Evolutionary conservation across 1,140 invertebrate species (phyloP).

Genomic region (Bombus haemorrhoidalis): DNA sequence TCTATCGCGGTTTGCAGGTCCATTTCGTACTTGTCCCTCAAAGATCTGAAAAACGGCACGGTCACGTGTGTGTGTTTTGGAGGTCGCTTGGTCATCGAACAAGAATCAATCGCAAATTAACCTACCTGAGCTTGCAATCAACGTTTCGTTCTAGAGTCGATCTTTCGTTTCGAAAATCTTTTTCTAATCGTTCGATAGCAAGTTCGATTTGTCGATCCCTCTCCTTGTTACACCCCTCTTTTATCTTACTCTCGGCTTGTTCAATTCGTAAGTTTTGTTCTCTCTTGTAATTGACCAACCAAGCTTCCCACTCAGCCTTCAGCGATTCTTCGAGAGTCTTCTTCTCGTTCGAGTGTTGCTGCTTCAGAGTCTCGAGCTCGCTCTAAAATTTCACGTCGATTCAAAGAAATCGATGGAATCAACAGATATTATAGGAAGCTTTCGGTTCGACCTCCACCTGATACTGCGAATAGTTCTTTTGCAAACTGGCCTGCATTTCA

Average conservation of each 20-base stretch:
- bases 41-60: slow-evolving; percentile 81
- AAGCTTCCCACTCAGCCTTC: slow-evolving; percentile 83
- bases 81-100: too few species aligned
- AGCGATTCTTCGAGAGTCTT: slow-evolving; percentile 83
- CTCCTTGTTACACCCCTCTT: slow-evolving; percentile 85
- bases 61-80: too few species aligned
- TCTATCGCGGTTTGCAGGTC: slow-evolving; percentile 86
- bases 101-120: slow-evolving; percentile 69
- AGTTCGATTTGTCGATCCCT: slow-evolving; percentile 87
- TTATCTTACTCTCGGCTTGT: slow-evolving; percentile 84
- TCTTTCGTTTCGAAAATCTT: slow-evolving; percentile 82
- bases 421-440: background rate
- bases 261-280: slow-evolving; percentile 82
- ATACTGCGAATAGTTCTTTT: slow-evolving; percentile 65
- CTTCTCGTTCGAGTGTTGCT: slow-evolving; percentile 82
- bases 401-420: background rate
- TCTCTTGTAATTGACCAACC: slow-evolving; percentile 84
- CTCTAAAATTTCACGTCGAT: slow-evolving; percentile 62
- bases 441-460: slow-evolving; percentile 58
- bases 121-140: slow-evolving; percentile 86
- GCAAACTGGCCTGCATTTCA: slow-evolving; percentile 68
- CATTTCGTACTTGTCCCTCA: slow-evolving; percentile 89
- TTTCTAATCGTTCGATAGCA: slow-evolving; percentile 85
- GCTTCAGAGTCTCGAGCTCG: slow-evolving; percentile 73
- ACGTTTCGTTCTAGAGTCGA: slow-evolving; percentile 82